Evolutionary conservation across 1,140 invertebrate species (phyloP).

Genomic region (Leptoteleia sp.): DNA sequence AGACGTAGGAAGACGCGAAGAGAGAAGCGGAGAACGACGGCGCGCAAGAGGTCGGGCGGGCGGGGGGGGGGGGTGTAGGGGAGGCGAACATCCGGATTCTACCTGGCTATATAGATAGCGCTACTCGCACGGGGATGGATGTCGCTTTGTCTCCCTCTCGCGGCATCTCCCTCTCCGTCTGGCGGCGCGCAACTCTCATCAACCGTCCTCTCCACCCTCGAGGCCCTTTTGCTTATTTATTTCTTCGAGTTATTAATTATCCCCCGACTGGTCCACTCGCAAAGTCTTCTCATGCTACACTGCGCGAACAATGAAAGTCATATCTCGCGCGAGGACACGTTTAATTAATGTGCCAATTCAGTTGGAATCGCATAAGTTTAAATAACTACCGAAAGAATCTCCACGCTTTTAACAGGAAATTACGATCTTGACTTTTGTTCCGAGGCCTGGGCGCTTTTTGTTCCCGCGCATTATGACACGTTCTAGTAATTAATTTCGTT

Average conservation of each 20-base stretch:
- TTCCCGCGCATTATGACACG: slow-evolving; percentile 36
- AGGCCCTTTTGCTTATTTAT: slow-evolving; percentile 57
- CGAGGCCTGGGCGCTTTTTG: slow-evolving; percentile 37
- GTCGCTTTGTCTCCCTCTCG: too few relatives aligned
- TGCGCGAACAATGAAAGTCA: slow-evolving; percentile 62
- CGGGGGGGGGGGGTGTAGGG: too few relatives aligned
- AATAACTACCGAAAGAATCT: slow-evolving; percentile 62
- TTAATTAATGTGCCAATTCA: slow-evolving; percentile 66
- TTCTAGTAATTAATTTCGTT: slow-evolving; percentile 44
- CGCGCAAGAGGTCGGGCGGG: slow-evolving; percentile 13
- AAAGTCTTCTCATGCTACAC: slow-evolving; percentile 44
- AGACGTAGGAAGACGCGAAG: slow-evolving; percentile 39
- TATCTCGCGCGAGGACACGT: slow-evolving; percentile 59
- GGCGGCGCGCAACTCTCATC: slow-evolving; percentile 49
- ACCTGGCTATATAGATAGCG: slow-evolving; percentile 41
- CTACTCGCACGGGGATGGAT: slow-evolving; percentile 30
- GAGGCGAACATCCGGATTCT: slow-evolving; percentile 64
- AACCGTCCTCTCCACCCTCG: slow-evolving; percentile 59
- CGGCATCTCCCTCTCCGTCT: slow-evolving; percentile 12
- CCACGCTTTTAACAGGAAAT: slow-evolving; percentile 57
- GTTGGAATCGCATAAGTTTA: slow-evolving; percentile 61
- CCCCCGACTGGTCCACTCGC: slow-evolving; percentile 54
- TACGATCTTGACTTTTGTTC: slow-evolving; percentile 44
- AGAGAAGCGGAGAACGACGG: slow-evolving; percentile 15
- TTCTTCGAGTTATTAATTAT: slow-evolving; percentile 67